phyloP scores from a whole-genome alignment of 2,113 vertebrate species.

The Enhydra lutris region DNA sequence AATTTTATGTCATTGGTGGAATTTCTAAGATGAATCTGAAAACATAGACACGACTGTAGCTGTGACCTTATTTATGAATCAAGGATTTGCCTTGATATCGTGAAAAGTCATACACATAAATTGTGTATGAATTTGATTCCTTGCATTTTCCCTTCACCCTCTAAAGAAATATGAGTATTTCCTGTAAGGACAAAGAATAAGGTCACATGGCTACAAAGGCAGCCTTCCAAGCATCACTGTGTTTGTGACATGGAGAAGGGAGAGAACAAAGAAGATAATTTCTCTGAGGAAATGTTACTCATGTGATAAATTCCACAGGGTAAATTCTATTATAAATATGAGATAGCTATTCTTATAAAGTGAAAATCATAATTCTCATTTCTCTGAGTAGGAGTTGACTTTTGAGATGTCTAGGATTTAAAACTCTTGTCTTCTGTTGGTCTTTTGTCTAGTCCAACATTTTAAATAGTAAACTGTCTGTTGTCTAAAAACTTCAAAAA shows the following conservation, averaged over 20 bases:
- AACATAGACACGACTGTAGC: neutral
- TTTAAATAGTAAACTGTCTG: neutral
- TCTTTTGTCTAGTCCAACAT: neutral
- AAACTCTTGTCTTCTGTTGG: neutral
- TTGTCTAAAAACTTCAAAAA: neutral
- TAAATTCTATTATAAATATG: neutral
- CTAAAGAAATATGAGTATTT: neutral
- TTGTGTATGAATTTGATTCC: neutral
- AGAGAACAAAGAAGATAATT: neutral
- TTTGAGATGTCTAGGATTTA: neutral
- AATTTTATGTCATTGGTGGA: neutral
- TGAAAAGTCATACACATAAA: neutral
- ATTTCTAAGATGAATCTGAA: neutral
- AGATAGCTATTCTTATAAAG: neutral
- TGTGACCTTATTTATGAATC: neutral
- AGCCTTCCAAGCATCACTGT: neutral
- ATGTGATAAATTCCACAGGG: neutral
- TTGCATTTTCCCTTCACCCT: neutral
- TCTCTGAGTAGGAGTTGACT: conserved; percentile 4
- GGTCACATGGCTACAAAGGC: neutral
- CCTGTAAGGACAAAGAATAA: neutral
- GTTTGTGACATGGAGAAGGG: neutral
- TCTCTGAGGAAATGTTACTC: neutral
- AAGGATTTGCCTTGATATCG: neutral
- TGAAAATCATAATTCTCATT: conserved; percentile 5